phyloP scores from a whole-genome alignment of 1,140 invertebrate genomes.

The Platyura marginata region DNA sequence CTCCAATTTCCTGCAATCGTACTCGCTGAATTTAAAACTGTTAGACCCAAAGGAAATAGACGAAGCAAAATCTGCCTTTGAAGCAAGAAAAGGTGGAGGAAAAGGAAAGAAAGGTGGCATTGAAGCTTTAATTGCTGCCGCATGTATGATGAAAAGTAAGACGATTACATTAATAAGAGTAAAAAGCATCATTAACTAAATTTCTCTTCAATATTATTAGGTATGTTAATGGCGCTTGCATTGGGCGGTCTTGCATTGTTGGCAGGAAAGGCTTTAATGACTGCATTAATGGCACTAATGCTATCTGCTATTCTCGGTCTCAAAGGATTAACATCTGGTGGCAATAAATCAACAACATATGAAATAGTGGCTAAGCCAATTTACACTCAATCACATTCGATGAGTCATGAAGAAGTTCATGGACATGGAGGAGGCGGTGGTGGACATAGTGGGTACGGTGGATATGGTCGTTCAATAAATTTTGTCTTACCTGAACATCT shows the following conservation, averaged over 20 bases:
- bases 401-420: constrained; percentile 42
- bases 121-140: constrained; percentile 35
- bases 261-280: constrained; percentile 71
- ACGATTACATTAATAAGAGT: constrained; percentile 4
- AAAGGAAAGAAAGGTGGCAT: constrained; percentile 34
- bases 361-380: constrained; percentile 67
- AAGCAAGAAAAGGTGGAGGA: constrained; percentile 29
- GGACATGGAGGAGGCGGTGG: constrained; percentile 32
- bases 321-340: constrained; percentile 45
- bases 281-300: constrained; percentile 57
- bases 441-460: constrained; percentile 27
- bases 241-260: constrained; percentile 55
- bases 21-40: constrained; percentile 50
- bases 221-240: constrained; percentile 51
- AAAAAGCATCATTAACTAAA: neutral
- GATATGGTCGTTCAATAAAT: constrained; percentile 25
- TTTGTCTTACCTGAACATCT: constrained; percentile 13
- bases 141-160: constrained; percentile 44
- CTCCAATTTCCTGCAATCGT: constrained; percentile 46
- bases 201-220: constrained; percentile 18
- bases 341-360: constrained; percentile 57
- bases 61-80: constrained; percentile 27
- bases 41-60: constrained; percentile 38
- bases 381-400: constrained; percentile 50
- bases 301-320: constrained; percentile 56